phyloP scores from a whole-genome alignment of 2,888 invertebrate genomes.

The Microdon myrmicae region DNA sequence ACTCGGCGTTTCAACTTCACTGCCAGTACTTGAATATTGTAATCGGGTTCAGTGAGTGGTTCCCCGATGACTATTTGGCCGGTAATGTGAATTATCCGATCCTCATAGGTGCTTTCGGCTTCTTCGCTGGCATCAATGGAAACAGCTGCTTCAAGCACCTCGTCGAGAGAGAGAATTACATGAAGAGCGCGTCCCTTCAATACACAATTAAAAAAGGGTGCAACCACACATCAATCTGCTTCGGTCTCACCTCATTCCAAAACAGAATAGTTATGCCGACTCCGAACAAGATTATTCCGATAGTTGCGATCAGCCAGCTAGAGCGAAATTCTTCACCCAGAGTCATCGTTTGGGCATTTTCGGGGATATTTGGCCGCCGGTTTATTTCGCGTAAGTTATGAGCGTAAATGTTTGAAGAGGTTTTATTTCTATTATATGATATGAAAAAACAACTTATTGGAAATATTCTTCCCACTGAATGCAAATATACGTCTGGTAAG shows the following conservation, averaged over 20 bases:
- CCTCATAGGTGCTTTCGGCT: constrained; percentile 76
- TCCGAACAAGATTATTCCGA: constrained; percentile 75
- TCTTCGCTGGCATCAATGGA: constrained; percentile 77
- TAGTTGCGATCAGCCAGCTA: constrained; percentile 76
- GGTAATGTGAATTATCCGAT: constrained; percentile 79
- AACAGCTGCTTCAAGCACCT: constrained; percentile 72
- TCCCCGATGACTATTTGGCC: constrained; percentile 80
- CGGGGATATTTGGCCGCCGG: neutral
- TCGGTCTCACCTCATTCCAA: constrained; percentile 85
- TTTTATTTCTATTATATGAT: no score
- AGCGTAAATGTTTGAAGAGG: neutral
- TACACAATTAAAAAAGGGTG: neutral
- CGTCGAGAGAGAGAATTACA: constrained; percentile 81
- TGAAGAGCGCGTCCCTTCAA: constrained; percentile 80
- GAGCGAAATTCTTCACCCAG: constrained; percentile 60
- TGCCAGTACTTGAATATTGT: constrained; percentile 84
- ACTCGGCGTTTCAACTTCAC: constrained; percentile 86
- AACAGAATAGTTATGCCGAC: constrained; percentile 78
- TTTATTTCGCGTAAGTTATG: constrained; percentile 5
- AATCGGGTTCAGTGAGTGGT: constrained; percentile 86
- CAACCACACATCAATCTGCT: neutral
- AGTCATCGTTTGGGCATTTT: constrained; percentile 48
- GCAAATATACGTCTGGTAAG: no score
- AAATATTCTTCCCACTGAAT: no score
- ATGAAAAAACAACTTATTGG: no score